A percentile compares a stretch with the other conserved stretches of the same genome.
phyloP scores from a whole-genome alignment of 2,797 vertebrate genomes.

The Brotula barbata region DNA sequence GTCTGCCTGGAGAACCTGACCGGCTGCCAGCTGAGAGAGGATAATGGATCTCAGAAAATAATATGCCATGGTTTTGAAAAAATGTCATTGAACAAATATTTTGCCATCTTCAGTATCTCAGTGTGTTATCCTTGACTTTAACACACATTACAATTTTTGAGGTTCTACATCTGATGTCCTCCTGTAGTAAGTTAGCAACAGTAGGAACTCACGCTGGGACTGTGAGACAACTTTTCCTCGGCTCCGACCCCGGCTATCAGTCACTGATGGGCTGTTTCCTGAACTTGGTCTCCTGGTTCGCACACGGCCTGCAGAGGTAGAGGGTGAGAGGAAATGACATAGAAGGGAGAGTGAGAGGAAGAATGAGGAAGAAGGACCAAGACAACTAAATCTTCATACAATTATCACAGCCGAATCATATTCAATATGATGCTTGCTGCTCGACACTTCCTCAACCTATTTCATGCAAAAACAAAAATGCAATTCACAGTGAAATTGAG shows the following conservation, averaged over 20 bases:
- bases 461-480: constrained; percentile 25
- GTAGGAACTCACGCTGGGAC: constrained; percentile 86
- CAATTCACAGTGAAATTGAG: background rate
- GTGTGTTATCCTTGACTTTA: background rate
- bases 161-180: too few species aligned
- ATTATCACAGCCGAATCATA: background rate
- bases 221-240: constrained; percentile 91
- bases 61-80: too few species aligned
- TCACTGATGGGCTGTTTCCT: constrained; percentile 80
- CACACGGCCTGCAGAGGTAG: constrained; percentile 83
- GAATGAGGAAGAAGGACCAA: background rate
- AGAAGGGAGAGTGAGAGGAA: background rate
- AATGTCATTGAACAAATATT: too few species aligned
- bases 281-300: constrained; percentile 86
- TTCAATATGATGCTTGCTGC: background rate
- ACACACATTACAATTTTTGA: background rate
- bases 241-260: constrained; percentile 88
- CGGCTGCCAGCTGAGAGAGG: constrained; percentile 87
- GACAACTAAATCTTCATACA: background rate
- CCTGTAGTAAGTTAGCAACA: background rate
- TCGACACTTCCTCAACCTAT: background rate
- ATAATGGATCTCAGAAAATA: background rate
- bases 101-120: too few species aligned
- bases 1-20: constrained; percentile 91
- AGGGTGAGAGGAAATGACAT: constrained; percentile 2